Conservation (phyloP, 2,888 invertebrate genomes). For the Drosophila bunnanda region DNA sequence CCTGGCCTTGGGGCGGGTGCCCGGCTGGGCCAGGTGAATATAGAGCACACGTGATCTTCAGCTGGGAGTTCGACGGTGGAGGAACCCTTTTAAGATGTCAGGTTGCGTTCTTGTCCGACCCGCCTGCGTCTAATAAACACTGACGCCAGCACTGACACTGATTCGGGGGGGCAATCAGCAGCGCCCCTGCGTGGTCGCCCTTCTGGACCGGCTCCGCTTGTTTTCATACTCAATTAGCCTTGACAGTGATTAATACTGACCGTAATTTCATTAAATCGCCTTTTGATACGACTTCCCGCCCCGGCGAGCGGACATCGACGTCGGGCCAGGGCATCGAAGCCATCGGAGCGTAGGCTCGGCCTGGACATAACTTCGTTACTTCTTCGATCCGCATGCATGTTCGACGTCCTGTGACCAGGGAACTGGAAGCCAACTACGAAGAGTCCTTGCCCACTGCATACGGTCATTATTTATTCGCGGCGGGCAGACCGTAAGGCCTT, state of each 20-base stretch:
- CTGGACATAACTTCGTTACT: slow-evolving; percentile 67
- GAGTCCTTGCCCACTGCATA: slow-evolving; percentile 16
- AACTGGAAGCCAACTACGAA: background rate
- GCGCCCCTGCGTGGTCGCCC: slow-evolving; percentile 3
- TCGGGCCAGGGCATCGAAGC: slow-evolving; percentile 3
- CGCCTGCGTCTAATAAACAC: slow-evolving; percentile 64
- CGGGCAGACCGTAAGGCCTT: background rate
- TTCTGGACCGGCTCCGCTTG: slow-evolving; percentile 37
- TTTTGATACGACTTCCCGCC: slow-evolving; percentile 64
- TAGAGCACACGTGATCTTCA: slow-evolving; percentile 48
- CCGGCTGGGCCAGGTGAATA: slow-evolving; percentile 13
- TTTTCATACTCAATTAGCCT: slow-evolving; percentile 77
- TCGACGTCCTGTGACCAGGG: background rate
- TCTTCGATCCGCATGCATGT: slow-evolving; percentile 11
- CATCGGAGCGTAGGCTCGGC: slow-evolving; percentile 23
- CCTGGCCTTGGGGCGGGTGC: background rate
- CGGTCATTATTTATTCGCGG: slow-evolving; percentile 55
- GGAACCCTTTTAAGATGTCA: slow-evolving; percentile 80
- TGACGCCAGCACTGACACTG: slow-evolving; percentile 52
- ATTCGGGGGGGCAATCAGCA: slow-evolving; percentile 42
- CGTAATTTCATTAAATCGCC: slow-evolving; percentile 77
- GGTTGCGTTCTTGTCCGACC: slow-evolving; percentile 59
- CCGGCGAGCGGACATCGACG: slow-evolving; percentile 3
- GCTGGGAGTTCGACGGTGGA: slow-evolving; percentile 2
- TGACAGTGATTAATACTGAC: slow-evolving; percentile 80